Evolutionary conservation across 2,113 vertebrate species (phyloP).

Genomic region (Eulemur macaco): DNA sequence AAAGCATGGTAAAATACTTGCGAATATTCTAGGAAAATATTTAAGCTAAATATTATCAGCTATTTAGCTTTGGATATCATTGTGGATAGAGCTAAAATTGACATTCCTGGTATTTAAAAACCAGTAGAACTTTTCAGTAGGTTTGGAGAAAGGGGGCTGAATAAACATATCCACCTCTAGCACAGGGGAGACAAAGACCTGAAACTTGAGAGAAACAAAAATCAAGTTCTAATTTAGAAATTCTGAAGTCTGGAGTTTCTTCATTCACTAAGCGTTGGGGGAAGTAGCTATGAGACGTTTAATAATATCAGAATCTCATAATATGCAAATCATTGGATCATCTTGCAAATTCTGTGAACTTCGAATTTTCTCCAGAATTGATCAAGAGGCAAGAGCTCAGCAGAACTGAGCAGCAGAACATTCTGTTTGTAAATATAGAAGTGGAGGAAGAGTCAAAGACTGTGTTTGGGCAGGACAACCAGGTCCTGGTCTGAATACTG

Average conservation of each 20-base stretch:
- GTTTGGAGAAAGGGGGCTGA: background rate
- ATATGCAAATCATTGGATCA: background rate
- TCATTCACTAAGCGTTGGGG: background rate
- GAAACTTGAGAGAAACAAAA: background rate
- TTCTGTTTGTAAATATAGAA: background rate
- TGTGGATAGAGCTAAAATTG: background rate
- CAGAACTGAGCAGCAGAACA: background rate
- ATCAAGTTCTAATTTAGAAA: background rate
- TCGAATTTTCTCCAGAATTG: background rate
- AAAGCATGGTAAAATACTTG: background rate
- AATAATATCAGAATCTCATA: background rate
- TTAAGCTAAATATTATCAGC: background rate
- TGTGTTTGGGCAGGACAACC: rapidly evolving
- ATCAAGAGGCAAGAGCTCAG: background rate
- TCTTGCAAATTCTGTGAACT: background rate
- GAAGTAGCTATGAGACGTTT: background rate
- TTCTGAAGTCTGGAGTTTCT: background rate
- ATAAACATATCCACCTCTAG: background rate
- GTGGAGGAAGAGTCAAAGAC: background rate
- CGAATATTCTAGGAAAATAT: background rate
- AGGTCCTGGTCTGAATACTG: background rate
- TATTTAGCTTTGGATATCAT: background rate
- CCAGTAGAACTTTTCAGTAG: background rate
- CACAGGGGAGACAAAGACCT: background rate
- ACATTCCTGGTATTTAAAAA: background rate